Conservation (phyloP, 2,888 invertebrate species). For the Diaprepes abbreviatus region DNA sequence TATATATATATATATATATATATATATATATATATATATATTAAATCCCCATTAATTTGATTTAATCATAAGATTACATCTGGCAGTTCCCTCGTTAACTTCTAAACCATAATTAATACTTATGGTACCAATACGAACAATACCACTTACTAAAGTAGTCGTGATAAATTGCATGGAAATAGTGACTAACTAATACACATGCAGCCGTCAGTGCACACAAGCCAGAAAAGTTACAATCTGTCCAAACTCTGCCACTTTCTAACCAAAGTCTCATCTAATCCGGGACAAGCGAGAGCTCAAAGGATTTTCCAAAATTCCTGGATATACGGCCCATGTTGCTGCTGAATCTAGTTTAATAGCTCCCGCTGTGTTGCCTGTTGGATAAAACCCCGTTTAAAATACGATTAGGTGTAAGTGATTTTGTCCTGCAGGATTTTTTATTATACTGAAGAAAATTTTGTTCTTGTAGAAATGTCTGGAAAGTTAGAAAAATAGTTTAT, state of each 20-base stretch:
- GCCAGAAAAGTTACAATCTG: constrained; percentile 32
- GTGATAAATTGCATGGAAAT: background rate
- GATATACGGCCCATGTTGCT: constrained; percentile 60
- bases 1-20: too few relatives aligned
- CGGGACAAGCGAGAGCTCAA: constrained; percentile 63
- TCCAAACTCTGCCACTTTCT: constrained; percentile 35
- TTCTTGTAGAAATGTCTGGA: too few relatives aligned
- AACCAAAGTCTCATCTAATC: constrained; percentile 57
- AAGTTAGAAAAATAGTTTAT: background rate
- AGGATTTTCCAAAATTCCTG: constrained; percentile 66
- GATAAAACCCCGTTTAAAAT: constrained; percentile 32
- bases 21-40: background rate
- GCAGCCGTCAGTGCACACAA: constrained; percentile 4
- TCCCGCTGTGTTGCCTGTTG: constrained; percentile 26
- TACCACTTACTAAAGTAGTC: too few relatives aligned
- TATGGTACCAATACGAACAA: too few relatives aligned
- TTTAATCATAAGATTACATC: too few relatives aligned
- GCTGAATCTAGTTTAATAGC: constrained; percentile 40
- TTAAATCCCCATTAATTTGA: too few relatives aligned
- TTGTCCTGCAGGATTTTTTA: constrained; percentile 13
- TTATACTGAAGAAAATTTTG: too few relatives aligned
- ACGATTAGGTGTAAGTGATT: constrained; percentile 40
- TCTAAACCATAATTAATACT: too few relatives aligned
- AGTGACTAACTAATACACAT: constrained; percentile 10
- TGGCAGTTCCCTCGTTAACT: too few relatives aligned